A percentile compares a stretch with the other conserved stretches of the same genome.
Conservation (phyloP, 92 coral and sea anemone species). For the Porites rus region DNA sequence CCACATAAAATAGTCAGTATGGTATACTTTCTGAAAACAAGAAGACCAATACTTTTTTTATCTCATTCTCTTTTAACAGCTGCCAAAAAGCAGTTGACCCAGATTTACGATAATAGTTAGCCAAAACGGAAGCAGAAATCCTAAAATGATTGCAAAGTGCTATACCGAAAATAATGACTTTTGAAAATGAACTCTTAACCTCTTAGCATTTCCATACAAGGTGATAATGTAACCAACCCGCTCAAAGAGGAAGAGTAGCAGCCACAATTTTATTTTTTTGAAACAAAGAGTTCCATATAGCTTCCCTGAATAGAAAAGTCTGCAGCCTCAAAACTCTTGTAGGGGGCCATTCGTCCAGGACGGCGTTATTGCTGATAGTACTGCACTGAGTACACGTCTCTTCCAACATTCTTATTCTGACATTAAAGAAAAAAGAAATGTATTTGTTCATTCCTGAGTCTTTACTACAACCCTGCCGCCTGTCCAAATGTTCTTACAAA, state of each 20-base stretch:
- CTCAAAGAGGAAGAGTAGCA: constrained; percentile 6
- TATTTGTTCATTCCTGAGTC: background rate
- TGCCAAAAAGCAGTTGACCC: no score
- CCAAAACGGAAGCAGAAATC: no score
- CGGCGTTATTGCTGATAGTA: constrained; percentile 40
- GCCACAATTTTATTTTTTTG: constrained; percentile 15
- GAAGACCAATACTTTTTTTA: no score
- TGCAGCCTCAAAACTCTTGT: constrained; percentile 39
- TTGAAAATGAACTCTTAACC: background rate
- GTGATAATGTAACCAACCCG: background rate
- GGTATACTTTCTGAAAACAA: no score
- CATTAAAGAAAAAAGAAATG: background rate
- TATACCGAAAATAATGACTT: no score
- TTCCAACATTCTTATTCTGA: constrained; percentile 57
- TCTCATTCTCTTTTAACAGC: no score
- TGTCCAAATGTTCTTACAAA: constrained; percentile 6
- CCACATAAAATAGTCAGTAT: no score
- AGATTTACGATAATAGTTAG: no score
- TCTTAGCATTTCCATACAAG: background rate
- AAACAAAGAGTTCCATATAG: constrained; percentile 39
- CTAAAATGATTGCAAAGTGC: no score
- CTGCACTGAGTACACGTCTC: constrained; percentile 28
- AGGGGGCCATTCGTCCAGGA: constrained; percentile 44
- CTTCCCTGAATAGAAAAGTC: constrained; percentile 31
- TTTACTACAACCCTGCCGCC: background rate